phyloP scores from a whole-genome alignment of 2,888 invertebrate genomes.

The Drosophila recens region DNA sequence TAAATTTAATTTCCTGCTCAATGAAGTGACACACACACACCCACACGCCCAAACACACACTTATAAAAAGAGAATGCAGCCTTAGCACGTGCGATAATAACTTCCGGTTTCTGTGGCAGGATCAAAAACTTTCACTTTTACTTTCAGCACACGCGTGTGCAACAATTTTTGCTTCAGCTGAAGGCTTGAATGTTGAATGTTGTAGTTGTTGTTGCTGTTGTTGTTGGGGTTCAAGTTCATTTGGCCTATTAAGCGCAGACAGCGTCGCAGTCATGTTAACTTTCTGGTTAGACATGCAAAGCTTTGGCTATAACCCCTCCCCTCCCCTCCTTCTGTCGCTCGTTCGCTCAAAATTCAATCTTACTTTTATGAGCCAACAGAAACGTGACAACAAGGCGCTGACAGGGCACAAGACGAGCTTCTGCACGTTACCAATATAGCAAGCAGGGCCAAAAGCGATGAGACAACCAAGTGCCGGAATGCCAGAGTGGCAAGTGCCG shows the following conservation, averaged over 20 bases:
- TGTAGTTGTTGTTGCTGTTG: not conserved
- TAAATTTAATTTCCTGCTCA: slow-evolving; percentile 57
- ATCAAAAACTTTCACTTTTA: slow-evolving; percentile 62
- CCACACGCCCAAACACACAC: too few species aligned
- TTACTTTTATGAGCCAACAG: slow-evolving; percentile 75
- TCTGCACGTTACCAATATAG: slow-evolving; percentile 56
- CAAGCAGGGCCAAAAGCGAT: slow-evolving; percentile 1
- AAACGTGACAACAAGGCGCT: slow-evolving; percentile 76
- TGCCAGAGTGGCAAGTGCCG: slow-evolving; percentile 57
- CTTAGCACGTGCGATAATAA: slow-evolving; percentile 61
- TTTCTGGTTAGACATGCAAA: slow-evolving; percentile 65
- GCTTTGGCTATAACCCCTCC: slow-evolving; percentile 23
- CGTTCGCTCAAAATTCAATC: slow-evolving; percentile 77
- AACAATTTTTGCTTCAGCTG: slow-evolving; percentile 50
- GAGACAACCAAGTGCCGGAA: not conserved
- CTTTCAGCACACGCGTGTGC: slow-evolving; percentile 50
- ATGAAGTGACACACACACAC: slow-evolving; percentile 26
- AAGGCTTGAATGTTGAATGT: slow-evolving; percentile 21
- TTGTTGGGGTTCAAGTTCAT: slow-evolving; percentile 68
- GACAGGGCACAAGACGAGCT: slow-evolving; percentile 52
- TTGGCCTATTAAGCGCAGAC: slow-evolving; percentile 74
- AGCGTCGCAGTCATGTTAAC: slow-evolving; percentile 56
- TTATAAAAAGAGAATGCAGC: slow-evolving; percentile 6
- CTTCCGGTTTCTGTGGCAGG: slow-evolving; percentile 62
- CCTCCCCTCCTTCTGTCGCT: slow-evolving; percentile 16